Conservation (phyloP, 2,797 vertebrate genomes). For the Argya squamiceps region DNA sequence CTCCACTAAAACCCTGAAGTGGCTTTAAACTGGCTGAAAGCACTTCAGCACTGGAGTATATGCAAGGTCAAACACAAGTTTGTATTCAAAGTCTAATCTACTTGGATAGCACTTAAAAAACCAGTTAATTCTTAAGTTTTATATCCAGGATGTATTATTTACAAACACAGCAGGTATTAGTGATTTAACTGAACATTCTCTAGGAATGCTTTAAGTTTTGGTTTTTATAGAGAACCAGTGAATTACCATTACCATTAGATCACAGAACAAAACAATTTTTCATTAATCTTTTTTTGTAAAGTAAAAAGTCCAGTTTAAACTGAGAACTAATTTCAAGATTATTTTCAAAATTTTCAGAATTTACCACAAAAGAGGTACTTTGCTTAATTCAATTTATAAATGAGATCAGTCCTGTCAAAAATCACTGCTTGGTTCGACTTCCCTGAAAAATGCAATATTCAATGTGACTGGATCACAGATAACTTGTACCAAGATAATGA, state of each 20-base stretch:
- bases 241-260: not conserved
- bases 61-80: conserved; percentile 30
- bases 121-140: not conserved
- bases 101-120: conserved; percentile 34
- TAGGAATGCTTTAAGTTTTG: not conserved
- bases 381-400: not conserved
- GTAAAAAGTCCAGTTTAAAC: not conserved
- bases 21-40: conserved; percentile 35
- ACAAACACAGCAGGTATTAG: conserved; percentile 19
- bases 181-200: not conserved
- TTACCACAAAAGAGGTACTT: not conserved
- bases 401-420: not conserved
- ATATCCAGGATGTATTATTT: not conserved
- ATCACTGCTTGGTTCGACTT: not conserved
- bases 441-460: not conserved
- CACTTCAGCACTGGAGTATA: conserved; percentile 17
- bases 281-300: not conserved
- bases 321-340: not conserved
- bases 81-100: conserved; percentile 37
- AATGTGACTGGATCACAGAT: not conserved
- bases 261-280: not conserved
- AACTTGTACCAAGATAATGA: not conserved
- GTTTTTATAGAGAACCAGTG: not conserved
- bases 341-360: not conserved
- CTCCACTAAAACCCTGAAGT: conserved; percentile 16